Evolutionary conservation across 2,888 invertebrate species (phyloP).

Genomic region (Punctoribates punctum): DNA sequence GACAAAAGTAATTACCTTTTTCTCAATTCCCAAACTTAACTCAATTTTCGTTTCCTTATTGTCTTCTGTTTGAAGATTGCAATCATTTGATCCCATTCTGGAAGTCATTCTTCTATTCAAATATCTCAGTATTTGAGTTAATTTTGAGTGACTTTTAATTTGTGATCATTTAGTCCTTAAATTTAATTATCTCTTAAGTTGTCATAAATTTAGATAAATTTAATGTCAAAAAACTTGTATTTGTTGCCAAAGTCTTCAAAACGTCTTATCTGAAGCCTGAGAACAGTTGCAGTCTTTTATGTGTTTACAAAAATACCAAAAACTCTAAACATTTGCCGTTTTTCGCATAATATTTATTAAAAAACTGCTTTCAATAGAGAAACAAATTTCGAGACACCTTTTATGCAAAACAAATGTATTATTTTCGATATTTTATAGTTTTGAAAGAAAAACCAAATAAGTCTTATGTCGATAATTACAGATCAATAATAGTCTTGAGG

Average conservation of each 20-base stretch:
- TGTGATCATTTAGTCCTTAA: neutral
- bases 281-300: neutral
- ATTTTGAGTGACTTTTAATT: neutral
- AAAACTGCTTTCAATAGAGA: neutral
- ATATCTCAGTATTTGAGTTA: neutral
- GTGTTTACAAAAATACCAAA: neutral
- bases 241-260: neutral
- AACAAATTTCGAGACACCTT: neutral
- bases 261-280: neutral
- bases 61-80: too few species aligned
- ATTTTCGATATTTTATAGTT: neutral
- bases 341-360: neutral
- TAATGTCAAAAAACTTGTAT: constrained; percentile 7
- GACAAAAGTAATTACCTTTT: constrained; percentile 79
- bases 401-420: neutral
- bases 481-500: neutral
- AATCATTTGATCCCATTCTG: too few species aligned
- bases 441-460: neutral
- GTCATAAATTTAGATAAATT: neutral
- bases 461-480: neutral
- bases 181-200: neutral
- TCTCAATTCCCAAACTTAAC: neutral
- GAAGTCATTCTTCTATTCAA: too few species aligned
- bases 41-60: neutral
- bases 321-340: neutral